Conservation (phyloP, 2,113 vertebrate genomes). For the human (Homo sapiens) region DNA sequence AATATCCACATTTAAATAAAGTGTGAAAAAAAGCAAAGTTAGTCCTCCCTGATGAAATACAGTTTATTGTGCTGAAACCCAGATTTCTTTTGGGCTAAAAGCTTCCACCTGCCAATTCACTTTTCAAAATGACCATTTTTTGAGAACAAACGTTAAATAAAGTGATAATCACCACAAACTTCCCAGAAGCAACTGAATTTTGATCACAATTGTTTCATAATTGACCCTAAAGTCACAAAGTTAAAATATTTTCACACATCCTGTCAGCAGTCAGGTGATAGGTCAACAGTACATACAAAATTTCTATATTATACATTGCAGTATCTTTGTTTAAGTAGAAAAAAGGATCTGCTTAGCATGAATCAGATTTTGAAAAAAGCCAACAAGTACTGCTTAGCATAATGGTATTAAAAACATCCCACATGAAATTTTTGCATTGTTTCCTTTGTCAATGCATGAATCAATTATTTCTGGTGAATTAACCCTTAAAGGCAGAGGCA, state of each 20-base stretch:
- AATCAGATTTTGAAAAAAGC: conserved; percentile 71
- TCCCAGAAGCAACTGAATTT: conserved; percentile 60
- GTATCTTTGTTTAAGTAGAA: conserved; percentile 62
- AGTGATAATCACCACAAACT: conserved; percentile 75
- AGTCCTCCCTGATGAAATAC: conserved; percentile 87
- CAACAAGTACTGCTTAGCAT: conserved; percentile 63
- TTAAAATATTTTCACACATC: neutral
- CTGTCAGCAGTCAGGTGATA: neutral
- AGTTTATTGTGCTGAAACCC: conserved; percentile 89
- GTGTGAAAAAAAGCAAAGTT: conserved; percentile 79
- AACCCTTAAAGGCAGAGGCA: conserved; percentile 78
- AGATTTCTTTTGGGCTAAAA: conserved; percentile 83
- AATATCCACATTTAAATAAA: conserved; percentile 88
- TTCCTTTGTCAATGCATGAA: conserved; percentile 76
- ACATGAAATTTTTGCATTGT: conserved; percentile 64
- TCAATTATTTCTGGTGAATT: conserved; percentile 77
- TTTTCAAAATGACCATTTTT: conserved; percentile 77
- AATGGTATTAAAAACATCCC: conserved; percentile 68
- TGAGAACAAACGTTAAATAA: conserved; percentile 71
- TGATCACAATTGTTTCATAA: conserved; percentile 26
- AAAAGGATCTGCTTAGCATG: conserved; percentile 60
- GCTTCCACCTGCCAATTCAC: conserved; percentile 82
- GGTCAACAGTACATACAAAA: conserved; percentile 64
- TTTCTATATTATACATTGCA: conserved; percentile 44
- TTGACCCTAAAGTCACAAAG: neutral